Evolutionary conservation across 2,888 invertebrate genomes (phyloP), one percentile per base, ranked within the genome.

Genomic region (Pherbina coryleti): DNA sequence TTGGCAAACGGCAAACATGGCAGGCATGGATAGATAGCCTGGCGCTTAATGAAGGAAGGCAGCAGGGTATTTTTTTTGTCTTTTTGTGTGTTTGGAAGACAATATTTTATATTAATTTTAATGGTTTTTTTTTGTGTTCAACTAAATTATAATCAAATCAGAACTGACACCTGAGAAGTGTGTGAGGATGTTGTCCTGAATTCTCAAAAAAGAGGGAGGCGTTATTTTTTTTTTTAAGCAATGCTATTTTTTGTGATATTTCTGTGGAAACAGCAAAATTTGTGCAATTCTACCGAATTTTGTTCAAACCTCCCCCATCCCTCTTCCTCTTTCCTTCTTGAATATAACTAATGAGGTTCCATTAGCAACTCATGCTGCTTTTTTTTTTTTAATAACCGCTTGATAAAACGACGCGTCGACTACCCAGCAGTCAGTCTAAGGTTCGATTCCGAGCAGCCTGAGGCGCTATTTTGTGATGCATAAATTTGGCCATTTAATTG

Each of bases 401-500:
- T 44, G 44, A 44, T 44, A 44, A 44, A 44, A 44, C 7, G 11
- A 44, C 44, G 11, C 7, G 11, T 11, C 44, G 11, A 44, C 44
- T 44, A 14, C 44, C 14, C 44, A 44, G 44, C 44, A 44, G 44
- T 14, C 14, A 14, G 44, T 44, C 44, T 44, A 44, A 44, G 44
- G 11, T 44, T 44, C 14, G 44, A 11, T 44, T 2, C 11, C 11
- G 14, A 11, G 14, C 44, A 25, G 25, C 5, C 3, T 25, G 57
- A 60, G 44, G 44, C 44, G 44, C 44, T 60, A 60, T 22, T 55
- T 76, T 75, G 80, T 77, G 79, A 79, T 78, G 75, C 82, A 84
- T 84, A 82, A 84, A 84, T 83, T 82, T 83, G 84, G 80, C 79
- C 80, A 83, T 79, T 83, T 82, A 83, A 84, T 83, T 83, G 83